phyloP scores from a whole-genome alignment of 2,113 vertebrate genomes.

The Zingel zingel region DNA sequence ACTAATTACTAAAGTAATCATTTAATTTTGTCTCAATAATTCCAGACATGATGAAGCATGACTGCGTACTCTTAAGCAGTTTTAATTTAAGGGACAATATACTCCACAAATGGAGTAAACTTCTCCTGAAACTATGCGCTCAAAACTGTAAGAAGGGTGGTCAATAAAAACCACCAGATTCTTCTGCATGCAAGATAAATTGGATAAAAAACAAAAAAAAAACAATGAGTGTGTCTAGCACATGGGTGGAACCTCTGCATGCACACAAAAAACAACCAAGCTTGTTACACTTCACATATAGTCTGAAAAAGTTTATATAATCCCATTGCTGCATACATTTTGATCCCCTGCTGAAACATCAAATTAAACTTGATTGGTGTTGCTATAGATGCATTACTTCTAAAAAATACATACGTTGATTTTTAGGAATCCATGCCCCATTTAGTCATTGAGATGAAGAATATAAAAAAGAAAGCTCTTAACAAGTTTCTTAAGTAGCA shows the following conservation, averaged over 20 bases:
- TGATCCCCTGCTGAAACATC: constrained; percentile 35
- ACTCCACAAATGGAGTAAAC: constrained; percentile 31
- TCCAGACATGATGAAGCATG: constrained; percentile 48
- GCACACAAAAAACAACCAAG: constrained; percentile 7
- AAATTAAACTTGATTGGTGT: background rate
- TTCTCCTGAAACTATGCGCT: constrained; percentile 14
- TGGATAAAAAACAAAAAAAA: constrained; percentile 34
- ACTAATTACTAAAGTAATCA: constrained; percentile 60
- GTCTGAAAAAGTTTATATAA: constrained; percentile 36
- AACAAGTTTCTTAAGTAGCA: constrained; percentile 17
- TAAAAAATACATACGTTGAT: constrained; percentile 18
- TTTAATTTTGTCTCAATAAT: constrained; percentile 62
- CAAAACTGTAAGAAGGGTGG: constrained; percentile 16
- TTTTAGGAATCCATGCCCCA: constrained; percentile 14
- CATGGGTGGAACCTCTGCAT: constrained; percentile 12
- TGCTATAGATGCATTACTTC: constrained; percentile 14
- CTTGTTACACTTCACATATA: constrained; percentile 30
- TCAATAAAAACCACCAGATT: constrained; percentile 25
- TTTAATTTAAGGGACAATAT: constrained; percentile 55
- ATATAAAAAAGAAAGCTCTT: constrained; percentile 27
- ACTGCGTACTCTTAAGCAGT: constrained; percentile 41
- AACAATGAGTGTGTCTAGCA: constrained; percentile 23
- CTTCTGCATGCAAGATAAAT: constrained; percentile 37
- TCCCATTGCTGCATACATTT: constrained; percentile 32
- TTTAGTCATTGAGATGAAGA: background rate